Conservation (phyloP, 2,888 invertebrate genomes). For the Balanococcus diminutus region DNA sequence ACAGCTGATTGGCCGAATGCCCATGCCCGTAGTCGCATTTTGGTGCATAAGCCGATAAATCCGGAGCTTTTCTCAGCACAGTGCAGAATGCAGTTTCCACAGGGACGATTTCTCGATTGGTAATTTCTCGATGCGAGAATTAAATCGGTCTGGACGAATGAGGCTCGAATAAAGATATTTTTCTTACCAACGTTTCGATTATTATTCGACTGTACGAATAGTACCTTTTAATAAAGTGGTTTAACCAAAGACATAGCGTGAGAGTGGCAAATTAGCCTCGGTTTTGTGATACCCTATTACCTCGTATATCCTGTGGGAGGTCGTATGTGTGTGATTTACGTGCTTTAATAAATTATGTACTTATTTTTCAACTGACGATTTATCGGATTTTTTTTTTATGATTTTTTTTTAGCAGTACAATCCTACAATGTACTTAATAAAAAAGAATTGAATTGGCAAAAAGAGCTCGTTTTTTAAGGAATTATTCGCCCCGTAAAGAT, state of each 20-base stretch:
- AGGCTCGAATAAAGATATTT: not conserved
- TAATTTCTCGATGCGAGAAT: not conserved
- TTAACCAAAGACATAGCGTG: not conserved
- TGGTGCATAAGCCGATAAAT: not conserved
- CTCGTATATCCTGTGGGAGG: not conserved
- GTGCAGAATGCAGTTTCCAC: not conserved
- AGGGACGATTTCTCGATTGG: no score
- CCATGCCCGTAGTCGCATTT: not conserved
- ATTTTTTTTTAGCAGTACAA: not conserved
- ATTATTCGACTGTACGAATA: not conserved
- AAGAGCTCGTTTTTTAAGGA: not conserved
- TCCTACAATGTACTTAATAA: no score
- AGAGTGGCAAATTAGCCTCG: not conserved
- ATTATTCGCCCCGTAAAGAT: no score
- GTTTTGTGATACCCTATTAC: not conserved
- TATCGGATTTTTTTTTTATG: not conserved
- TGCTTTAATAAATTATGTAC: not conserved
- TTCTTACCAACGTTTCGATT: no score
- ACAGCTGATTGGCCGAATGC: not conserved
- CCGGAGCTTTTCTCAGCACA: not conserved
- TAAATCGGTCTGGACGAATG: not conserved
- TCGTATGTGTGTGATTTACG: not conserved
- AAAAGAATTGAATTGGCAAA: not conserved
- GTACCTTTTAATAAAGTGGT: not conserved
- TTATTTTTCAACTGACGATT: not conserved